Evolutionary conservation across 30 jellyfish, hydroid and myxozoan species (phyloP).

Genomic region (Sanderia malayensis): DNA sequence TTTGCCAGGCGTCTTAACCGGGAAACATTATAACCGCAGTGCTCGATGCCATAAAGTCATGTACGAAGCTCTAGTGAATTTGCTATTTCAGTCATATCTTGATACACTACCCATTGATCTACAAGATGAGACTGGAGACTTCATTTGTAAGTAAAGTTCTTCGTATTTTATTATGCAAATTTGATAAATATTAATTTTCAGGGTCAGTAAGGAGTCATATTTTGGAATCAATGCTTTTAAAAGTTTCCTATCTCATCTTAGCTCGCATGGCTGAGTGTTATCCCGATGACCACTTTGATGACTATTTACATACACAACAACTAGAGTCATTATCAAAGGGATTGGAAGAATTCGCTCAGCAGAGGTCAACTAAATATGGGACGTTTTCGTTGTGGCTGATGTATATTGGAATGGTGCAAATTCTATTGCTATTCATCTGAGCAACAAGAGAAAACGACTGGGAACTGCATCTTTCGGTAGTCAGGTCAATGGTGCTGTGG

Average conservation of each 20-base stretch:
- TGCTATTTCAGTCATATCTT: conserved; percentile 26
- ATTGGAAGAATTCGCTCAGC: background rate
- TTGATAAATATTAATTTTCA: no score
- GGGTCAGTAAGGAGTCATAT: no score
- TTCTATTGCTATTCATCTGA: conserved; percentile 34
- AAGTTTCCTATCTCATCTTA: background rate
- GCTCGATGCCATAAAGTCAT: conserved; percentile 29
- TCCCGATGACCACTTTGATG: background rate
- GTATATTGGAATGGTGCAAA: conserved; percentile 51
- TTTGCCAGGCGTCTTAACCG: conserved; percentile 14
- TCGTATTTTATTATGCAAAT: no score
- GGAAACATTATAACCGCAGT: conserved; percentile 54
- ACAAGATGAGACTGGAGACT: conserved; percentile 33
- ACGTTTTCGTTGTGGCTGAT: conserved; percentile 39
- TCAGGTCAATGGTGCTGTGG: conserved; percentile 75
- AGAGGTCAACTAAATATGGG: background rate
- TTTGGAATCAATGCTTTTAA: background rate
- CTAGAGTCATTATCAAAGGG: background rate
- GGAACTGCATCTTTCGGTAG: conserved; percentile 58
- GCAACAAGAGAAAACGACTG: conserved; percentile 61
- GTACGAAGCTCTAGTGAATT: conserved; percentile 35
- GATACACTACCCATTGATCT: background rate
- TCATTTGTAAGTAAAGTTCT: no score
- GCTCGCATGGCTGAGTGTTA: conserved; percentile 7
- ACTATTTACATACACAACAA: background rate